Base-by-base conservation (phyloP, 35 echinoderm and acorn worm species). In the Acanthaster planci region DNA sequence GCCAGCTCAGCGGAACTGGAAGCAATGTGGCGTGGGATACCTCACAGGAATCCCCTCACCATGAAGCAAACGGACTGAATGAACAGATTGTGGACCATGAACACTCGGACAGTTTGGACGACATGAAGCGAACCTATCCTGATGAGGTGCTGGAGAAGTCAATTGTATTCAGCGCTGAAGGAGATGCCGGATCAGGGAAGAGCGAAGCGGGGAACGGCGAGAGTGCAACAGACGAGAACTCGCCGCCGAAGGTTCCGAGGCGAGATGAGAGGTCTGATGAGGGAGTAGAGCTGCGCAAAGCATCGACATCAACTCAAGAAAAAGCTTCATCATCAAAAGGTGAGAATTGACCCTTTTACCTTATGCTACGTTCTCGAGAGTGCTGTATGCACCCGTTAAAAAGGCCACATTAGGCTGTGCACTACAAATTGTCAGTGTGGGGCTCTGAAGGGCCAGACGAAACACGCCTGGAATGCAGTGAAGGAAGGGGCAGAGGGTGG, bases 191-290 rank as follows among this genome's bases (percentile, higher is more conserved):
- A 26, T 19, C 21, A 34, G 64, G 30, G 26, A 34, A 72, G 10
- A 72, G 64, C 7, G 21, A 30, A 29, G 64, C 7, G 14, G 64
- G 64, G 30, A 26, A 23, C 23, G 64, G 30, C 23, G 64, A 36
- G 22, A 26, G 14, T 26, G 34, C 9, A 21, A 47, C 4, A 47
- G 42, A 47, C 12, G 42, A 12, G 42, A 47, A 4, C 4, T 27
- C 64, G 1, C 64, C 64, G 14, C 64, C 64, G 34, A 72, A 72
- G 64, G 34, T 72, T 72, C 64, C 64, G 34, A 72, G 64, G 15
- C 64, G 29, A 34, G 64, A 72, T 2, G 14, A 26, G 64, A 26
- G 30, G 14, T 72, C 64, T 14, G 23, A 34, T 14, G 23, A 72
- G 30, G 8, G 64, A 10, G 34, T 26, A 72, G 26, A 7, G 7